Evolutionary conservation across 2,113 vertebrate genomes (phyloP).

Genomic region (Grammomys dolichurus): DNA sequence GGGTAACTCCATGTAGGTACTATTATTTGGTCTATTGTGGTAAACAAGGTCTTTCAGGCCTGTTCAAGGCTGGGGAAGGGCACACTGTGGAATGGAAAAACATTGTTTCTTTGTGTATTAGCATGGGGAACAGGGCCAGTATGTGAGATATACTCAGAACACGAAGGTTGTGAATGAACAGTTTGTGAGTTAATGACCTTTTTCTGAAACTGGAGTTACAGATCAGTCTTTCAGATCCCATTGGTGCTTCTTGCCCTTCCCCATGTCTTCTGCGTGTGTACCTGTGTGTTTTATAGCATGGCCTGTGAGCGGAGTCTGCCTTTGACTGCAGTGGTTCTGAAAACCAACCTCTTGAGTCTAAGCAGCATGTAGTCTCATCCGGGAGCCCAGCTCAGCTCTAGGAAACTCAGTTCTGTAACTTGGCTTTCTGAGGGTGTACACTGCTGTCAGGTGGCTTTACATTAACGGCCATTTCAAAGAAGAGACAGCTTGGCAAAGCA

Average conservation of each 20-base stretch:
- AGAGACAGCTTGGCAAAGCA: conserved; percentile 74
- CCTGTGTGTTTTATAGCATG: neutral
- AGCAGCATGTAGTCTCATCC: neutral
- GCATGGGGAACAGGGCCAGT: neutral
- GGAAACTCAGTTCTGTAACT: neutral
- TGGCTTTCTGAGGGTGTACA: conserved; percentile 39
- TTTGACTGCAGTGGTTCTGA: neutral
- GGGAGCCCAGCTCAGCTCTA: neutral
- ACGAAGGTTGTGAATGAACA: neutral
- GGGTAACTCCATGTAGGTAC: too few species aligned
- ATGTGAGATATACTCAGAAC: neutral
- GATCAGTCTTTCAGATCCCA: neutral
- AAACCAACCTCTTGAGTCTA: neutral
- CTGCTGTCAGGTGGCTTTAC: conserved; percentile 69
- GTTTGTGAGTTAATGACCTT: neutral
- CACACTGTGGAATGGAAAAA: too few species aligned
- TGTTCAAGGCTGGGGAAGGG: too few species aligned
- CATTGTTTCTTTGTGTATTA: neutral
- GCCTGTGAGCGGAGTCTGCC: neutral
- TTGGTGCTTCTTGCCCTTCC: neutral
- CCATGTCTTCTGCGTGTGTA: neutral
- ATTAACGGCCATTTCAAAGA: conserved; percentile 56
- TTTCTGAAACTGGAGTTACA: neutral
- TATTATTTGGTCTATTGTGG: too few species aligned
- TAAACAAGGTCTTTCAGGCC: too few species aligned